These are phyloP conservation scores for Cottoperca gobio DNA, from an alignment of 2,797 vertebrate genomes.

Conservation along the genomic window DNA sequence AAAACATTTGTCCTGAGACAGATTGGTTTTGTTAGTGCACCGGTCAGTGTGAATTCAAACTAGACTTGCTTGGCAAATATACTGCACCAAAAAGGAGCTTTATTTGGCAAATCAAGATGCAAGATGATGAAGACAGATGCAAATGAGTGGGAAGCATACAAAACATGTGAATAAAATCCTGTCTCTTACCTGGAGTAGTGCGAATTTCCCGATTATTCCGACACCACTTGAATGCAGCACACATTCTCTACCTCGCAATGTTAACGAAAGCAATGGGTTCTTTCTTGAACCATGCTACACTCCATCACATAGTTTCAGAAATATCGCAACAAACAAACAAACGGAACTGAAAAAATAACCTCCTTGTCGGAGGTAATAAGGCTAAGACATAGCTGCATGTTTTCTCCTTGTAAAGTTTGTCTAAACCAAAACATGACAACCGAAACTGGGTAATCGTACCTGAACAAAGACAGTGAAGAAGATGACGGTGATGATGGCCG, in stretches of 20 bases:
- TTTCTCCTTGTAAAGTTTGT: neutral
- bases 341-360: no score
- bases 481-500: constrained; percentile 97
- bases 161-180: neutral
- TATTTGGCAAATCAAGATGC: constrained; percentile 24
- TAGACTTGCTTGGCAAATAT: constrained; percentile 22
- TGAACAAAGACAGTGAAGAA: constrained; percentile 99
- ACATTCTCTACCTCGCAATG: no score
- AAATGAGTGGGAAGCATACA: neutral
- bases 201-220: no score
- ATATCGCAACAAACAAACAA: no score
- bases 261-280: no score
- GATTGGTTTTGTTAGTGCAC: neutral
- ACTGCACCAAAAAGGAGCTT: constrained; percentile 3
- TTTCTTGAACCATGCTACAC: no score
- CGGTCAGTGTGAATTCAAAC: constrained; percentile 18
- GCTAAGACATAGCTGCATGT: neutral
- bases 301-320: no score
- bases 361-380: no score
- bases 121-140: constrained; percentile 1
- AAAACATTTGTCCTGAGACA: neutral
- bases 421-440: neutral
- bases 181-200: neutral
- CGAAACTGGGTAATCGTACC: constrained; percentile 75
- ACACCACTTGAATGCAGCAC: no score